A percentile compares a stretch with the other conserved stretches of the same genome.
These are phyloP conservation scores for Megaceryle maxima DNA, from an alignment of 2,113 vertebrate genomes.

Conservation along the genomic window DNA sequence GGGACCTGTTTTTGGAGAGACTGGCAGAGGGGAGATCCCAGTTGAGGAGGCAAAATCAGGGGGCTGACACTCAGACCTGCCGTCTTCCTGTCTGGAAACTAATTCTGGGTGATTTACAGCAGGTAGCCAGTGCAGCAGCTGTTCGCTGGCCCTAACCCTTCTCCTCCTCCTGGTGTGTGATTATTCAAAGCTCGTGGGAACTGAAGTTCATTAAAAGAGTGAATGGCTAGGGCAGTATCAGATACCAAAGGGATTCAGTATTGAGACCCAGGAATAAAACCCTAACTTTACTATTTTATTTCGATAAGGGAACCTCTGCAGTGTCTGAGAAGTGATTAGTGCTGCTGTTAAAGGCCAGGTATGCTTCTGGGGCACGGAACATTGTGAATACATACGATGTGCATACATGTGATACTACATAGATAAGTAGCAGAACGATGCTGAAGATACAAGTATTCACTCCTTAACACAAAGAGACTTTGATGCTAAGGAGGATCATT, in stretches of 20 bases:
- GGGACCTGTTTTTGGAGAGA: fast-evolving
- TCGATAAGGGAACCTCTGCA: neutral
- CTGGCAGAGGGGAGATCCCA: neutral
- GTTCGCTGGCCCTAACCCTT: neutral
- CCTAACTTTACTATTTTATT: neutral
- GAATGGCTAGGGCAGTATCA: neutral
- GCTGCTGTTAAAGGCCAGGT: neutral
- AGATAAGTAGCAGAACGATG: no score
- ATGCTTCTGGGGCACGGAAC: neutral
- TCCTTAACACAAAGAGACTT: neutral
- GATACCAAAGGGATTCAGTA: neutral
- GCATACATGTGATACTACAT: neutral
- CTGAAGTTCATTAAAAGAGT: neutral
- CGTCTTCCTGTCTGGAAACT: neutral
- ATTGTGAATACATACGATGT: fast-evolving
- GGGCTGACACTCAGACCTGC: neutral
- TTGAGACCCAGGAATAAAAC: neutral
- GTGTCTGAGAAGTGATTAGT: neutral
- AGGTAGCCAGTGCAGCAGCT: neutral
- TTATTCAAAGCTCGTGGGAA: neutral
- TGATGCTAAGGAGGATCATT: neutral
- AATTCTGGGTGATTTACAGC: neutral
- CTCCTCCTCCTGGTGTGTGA: fast-evolving
- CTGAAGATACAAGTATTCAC: neutral
- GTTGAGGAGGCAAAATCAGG: neutral